Percentiles rank a stretch among this genome's conserved stretches.
phyloP scores from a whole-genome alignment of 92 coral and sea anemone species.

The Porites rus region DNA sequence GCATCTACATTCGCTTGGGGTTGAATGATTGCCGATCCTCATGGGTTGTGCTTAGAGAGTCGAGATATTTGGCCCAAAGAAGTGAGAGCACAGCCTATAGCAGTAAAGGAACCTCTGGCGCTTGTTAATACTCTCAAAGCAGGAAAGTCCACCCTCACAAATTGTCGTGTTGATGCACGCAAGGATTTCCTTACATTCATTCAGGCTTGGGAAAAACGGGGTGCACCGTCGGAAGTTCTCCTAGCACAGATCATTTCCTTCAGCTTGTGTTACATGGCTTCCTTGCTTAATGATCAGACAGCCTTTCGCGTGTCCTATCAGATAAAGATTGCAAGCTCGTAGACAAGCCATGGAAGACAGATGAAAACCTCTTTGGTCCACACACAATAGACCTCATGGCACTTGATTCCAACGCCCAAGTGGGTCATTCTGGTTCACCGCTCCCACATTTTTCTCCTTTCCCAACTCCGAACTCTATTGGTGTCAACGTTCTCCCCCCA shows the following conservation, averaged over 20 bases:
- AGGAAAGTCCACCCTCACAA: conserved; percentile 35
- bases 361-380: too few species aligned
- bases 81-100: too few species aligned
- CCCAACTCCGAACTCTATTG: conserved; percentile 33
- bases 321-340: too few species aligned
- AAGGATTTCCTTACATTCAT: conserved; percentile 49
- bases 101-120: conserved; percentile 57
- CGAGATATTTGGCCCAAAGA: too few species aligned
- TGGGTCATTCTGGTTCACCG: conserved; percentile 17
- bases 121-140: conserved; percentile 43
- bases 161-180: conserved; percentile 63
- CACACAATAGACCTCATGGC: conserved; percentile 4
- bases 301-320: too few species aligned
- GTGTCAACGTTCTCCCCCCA: conserved; percentile 29
- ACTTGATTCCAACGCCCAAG: conserved; percentile 38
- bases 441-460: conserved; percentile 44
- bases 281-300: too few species aligned
- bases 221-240: not conserved
- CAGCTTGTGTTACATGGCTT: too few species aligned
- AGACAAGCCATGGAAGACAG: too few species aligned
- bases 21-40: conserved; percentile 19
- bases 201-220: conserved; percentile 67
- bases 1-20: conserved; percentile 42
- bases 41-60: too few species aligned
- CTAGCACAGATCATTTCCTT: too few species aligned